Conservation (phyloP, 53 echinoderm and acorn worm species). For the Patiria pectinifera region DNA sequence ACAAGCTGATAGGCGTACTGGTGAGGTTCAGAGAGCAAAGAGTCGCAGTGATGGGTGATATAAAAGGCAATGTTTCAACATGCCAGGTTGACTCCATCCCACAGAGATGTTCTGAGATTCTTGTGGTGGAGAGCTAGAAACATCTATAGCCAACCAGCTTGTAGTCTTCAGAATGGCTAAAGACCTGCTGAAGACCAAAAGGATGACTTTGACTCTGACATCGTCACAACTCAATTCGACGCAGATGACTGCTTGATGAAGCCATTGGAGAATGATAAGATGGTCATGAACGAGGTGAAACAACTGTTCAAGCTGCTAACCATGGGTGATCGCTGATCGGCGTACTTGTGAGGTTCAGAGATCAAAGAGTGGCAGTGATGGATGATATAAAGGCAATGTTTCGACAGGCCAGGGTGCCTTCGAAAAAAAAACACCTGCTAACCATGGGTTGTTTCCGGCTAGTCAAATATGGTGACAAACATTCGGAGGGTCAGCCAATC, state of each 20-base stretch:
- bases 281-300: neutral
- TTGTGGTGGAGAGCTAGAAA: constrained; percentile 18
- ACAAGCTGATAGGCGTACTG: no score
- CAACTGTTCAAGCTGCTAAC: neutral
- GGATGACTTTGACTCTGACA: neutral
- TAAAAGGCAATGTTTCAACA: no score
- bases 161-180: neutral
- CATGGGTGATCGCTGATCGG: neutral
- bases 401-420: no score
- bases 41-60: no score
- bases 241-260: constrained; percentile 34
- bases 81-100: neutral
- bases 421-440: no score
- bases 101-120: constrained; percentile 13
- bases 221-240: neutral
- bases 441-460: neutral
- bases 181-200: constrained; percentile 19
- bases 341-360: no score
- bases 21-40: no score
- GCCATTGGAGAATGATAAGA: neutral
- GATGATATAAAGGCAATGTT: no score
- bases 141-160: neutral
- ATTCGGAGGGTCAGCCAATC: neutral
- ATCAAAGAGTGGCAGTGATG: no score
- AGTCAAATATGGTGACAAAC: neutral